Conservation (phyloP, 2,797 vertebrate genomes). For the Rhinophrynus dorsalis region DNA sequence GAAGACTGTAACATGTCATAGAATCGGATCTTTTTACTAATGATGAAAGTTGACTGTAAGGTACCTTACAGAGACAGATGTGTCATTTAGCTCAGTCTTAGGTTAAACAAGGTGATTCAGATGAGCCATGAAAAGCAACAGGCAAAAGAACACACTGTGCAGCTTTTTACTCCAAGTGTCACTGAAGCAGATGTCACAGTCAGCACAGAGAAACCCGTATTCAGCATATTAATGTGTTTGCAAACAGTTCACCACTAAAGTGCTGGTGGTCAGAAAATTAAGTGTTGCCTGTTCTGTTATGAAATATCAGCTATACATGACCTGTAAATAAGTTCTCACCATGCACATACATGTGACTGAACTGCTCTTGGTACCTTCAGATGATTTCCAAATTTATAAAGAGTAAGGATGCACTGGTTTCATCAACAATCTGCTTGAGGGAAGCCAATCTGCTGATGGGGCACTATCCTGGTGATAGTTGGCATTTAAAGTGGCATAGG, state of each 20-base stretch:
- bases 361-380: constrained; percentile 35
- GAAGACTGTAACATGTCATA: no score
- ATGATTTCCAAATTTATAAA: no score
- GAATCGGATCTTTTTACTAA: neutral
- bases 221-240: constrained; percentile 56
- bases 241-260: constrained; percentile 57
- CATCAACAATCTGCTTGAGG: no score
- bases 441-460: no score
- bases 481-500: no score
- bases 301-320: constrained; percentile 53
- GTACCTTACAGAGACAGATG: neutral
- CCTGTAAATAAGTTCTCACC: constrained; percentile 54
- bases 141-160: constrained; percentile 10
- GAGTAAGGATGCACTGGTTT: no score
- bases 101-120: constrained; percentile 20
- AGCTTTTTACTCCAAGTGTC: constrained; percentile 19
- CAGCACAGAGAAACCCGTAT: constrained; percentile 38
- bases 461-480: no score
- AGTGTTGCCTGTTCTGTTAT: constrained; percentile 48
- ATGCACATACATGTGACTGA: constrained; percentile 14
- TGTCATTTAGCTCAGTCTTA: constrained; percentile 10
- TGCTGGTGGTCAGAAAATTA: constrained; percentile 55
- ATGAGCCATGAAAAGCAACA: neutral
- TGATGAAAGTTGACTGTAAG: constrained; percentile 5
- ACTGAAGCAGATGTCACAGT: constrained; percentile 45